Percentiles rank a stretch among this genome's conserved stretches.
These are phyloP conservation scores for Troides aeacus DNA, from an alignment of 2,888 invertebrate species.

Conservation along the genomic window DNA sequence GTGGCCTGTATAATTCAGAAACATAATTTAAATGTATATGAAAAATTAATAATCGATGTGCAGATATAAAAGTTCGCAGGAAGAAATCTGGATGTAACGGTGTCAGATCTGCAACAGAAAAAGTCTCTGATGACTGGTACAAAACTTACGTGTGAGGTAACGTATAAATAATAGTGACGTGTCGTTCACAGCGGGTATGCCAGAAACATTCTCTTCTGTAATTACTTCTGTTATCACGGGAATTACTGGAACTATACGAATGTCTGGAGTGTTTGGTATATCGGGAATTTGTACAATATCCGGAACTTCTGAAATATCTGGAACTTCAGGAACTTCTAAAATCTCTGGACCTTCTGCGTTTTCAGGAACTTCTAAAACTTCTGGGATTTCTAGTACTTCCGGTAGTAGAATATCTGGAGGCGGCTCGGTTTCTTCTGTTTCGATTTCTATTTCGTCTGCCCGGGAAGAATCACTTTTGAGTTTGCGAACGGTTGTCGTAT, in stretches of 20 bases:
- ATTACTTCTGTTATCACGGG: constrained; percentile 33
- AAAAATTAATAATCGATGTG: too few species aligned
- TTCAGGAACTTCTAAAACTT: constrained; percentile 11
- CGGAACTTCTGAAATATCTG: constrained; percentile 5
- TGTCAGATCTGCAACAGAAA: constrained; percentile 56
- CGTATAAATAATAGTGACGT: constrained; percentile 63
- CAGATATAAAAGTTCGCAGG: too few species aligned
- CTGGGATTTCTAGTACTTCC: constrained; percentile 15
- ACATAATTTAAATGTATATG: too few species aligned
- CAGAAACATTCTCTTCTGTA: constrained; percentile 49
- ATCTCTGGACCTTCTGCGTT: constrained; percentile 5
- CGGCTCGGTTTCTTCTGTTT: constrained; percentile 63
- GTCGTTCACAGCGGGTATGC: constrained; percentile 58
- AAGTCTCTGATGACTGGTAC: constrained; percentile 34
- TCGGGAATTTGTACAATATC: not conserved
- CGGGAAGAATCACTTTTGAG: constrained; percentile 49
- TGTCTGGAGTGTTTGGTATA: constrained; percentile 4
- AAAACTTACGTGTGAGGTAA: constrained; percentile 74
- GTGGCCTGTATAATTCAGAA: too few species aligned
- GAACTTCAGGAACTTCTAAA: constrained; percentile 3
- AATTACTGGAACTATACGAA: not conserved
- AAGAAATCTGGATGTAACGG: not conserved
- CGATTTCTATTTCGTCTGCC: constrained; percentile 61
- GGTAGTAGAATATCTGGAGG: constrained; percentile 39
- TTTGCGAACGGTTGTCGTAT: constrained; percentile 71